Base-by-base conservation (phyloP, 2,113 vertebrate species). In the Salvelinus sp. region DNA sequence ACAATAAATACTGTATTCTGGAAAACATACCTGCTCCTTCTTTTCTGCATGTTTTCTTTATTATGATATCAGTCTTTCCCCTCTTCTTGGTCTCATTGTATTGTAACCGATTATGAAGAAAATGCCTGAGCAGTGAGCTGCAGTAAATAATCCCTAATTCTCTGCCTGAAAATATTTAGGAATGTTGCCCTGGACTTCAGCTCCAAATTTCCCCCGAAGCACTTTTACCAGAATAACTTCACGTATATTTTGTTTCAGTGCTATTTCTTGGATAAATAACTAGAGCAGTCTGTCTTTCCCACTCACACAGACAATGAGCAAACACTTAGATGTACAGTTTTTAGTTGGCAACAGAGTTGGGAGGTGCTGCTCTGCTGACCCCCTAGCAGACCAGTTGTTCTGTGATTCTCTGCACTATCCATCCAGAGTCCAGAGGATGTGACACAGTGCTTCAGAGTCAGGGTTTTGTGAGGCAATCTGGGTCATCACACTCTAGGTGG, bases 1-100 rank as follows among this genome's bases (percentile, higher is more conserved):
- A 58, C 16, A 90, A 88, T 89, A 91, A 91, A 91, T 79, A 77
- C 13, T 85, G 71, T 74, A 64, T 83, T 69, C 58, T 6, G 62
- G 63, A 73, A 38, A 57, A 30, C 6, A 72, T 18, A 65, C 33
- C 13, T 20, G 62, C 20, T 28, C 14, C 54, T 63, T 5, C 67
- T 47, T 3, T 27, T 47, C n/a, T 66, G 2, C 47, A 27, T 3
- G 13, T 54, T 25, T 50, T 38, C 30, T 64, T 68, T 67, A 30
- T 16, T 30, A 67, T 18, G 18, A 67, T 67, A 67, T 9, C 4
- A 33, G 18, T 65, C 27, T 27, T 33, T 33, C 6, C 30, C 30
- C 28, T 14, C 18, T 2, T 30, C 20, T 68, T 68, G 20, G 66
- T 22, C 18, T 44, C 64, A 62, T 22, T 62, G 58, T 62, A 62